A percentile compares a stretch with the other conserved stretches of the same genome.
phyloP scores from a whole-genome alignment of 23 tunicate species.

The Trididemnum nubilum region DNA sequence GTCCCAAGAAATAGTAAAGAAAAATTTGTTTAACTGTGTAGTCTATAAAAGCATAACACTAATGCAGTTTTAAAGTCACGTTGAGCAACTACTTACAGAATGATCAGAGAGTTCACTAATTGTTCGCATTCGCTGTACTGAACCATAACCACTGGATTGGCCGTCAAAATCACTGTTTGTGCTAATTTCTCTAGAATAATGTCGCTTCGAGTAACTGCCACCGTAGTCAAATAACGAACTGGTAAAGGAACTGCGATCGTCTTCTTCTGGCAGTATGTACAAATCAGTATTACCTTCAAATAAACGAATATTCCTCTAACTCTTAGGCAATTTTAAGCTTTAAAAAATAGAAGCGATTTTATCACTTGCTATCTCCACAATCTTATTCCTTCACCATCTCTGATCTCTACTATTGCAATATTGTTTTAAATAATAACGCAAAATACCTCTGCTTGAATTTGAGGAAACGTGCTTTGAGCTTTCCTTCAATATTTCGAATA shows the following conservation, averaged over 20 bases:
- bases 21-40: no score
- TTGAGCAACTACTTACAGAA: constrained; percentile 44
- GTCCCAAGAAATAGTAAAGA: no score
- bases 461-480: constrained; percentile 68
- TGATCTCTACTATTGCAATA: no score
- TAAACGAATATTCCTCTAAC: no score
- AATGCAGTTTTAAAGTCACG: no score
- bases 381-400: no score
- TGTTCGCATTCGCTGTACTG: constrained; percentile 67
- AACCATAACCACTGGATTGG: constrained; percentile 68
- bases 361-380: no score
- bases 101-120: constrained; percentile 93
- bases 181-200: constrained; percentile 45
- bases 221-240: constrained; percentile 6
- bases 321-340: no score
- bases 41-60: no score
- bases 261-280: constrained; percentile 76
- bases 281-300: constrained; percentile 58
- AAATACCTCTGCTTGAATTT: constrained; percentile 44
- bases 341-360: no score
- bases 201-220: constrained; percentile 12
- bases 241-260: constrained; percentile 31
- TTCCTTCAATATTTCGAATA: constrained; percentile 64
- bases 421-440: no score
- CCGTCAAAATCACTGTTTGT: constrained; percentile 47